phyloP scores from a whole-genome alignment of 2,797 vertebrate species.

The Tragopan temminckii region DNA sequence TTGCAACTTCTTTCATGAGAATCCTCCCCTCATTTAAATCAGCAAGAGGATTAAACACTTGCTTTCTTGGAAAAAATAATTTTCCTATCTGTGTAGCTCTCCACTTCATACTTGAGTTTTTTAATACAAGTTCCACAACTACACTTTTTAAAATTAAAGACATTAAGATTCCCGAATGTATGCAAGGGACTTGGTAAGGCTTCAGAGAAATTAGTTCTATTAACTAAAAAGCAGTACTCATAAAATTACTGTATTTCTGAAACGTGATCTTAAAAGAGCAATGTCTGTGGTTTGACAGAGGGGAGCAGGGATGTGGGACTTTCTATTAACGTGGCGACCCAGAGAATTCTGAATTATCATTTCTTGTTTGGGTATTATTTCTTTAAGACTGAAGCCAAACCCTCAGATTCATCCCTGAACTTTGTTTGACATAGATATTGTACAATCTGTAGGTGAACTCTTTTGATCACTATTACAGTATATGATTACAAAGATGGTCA shows the following conservation, averaged over 20 bases:
- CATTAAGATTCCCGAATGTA: not conserved
- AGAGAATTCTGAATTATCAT: not conserved
- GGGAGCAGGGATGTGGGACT: not conserved
- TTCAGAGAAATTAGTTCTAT: not conserved
- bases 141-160: not conserved
- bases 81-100: not conserved
- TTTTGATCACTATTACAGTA: not conserved
- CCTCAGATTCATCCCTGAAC: not conserved
- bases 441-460: not conserved
- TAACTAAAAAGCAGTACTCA: not conserved
- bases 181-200: not conserved
- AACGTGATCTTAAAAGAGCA: not conserved
- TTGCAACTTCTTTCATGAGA: not conserved
- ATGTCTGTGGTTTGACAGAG: not conserved
- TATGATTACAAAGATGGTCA: not conserved
- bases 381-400: not conserved
- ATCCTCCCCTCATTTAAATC: not conserved
- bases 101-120: not conserved
- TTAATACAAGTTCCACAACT: not conserved
- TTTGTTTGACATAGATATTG: not conserved
- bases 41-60: not conserved
- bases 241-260: not conserved
- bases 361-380: not conserved
- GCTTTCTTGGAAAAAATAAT: not conserved
- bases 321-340: not conserved